Base-by-base conservation (phyloP, 2,797 vertebrate species). In the Neosilurus hyrtlii region DNA sequence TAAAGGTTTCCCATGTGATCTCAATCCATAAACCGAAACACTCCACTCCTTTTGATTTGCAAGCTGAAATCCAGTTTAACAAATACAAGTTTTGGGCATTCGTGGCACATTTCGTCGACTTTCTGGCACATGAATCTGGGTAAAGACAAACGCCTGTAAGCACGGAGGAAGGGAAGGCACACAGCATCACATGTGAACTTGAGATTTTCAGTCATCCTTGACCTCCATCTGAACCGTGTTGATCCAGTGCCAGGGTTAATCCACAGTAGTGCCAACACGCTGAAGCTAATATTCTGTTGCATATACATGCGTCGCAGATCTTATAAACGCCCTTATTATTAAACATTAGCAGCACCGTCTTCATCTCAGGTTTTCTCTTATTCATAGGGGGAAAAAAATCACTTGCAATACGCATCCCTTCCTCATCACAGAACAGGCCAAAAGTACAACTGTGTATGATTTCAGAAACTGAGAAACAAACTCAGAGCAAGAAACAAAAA, bases 141-240 rank as follows among this genome's bases (percentile, higher is more conserved):
- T 30, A 30, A 30, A 30, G 2, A 30, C 30, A 30, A 30, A 30
- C 2, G 30, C 30, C 30, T 30, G 30, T 63, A 75, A 22, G 65
- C 18, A 24, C 11, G 30, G 30, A n/a, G 30, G 56, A 20, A 8
- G 4, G 7, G n/a, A 43, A 54, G 75, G 78, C 75, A 61, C 59
- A 37, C 30, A 61, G 73, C 30, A 35, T 51, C 12, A 72, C 16
- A 49, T 24, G 15, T 9, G 30, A 49, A 20, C 26, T 67, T 20
- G 12, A 43, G 43, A 4, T 22, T 22, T 52, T 0, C 14, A 24
- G 63, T 20, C 22, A 20, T 84, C 81, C 66, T 66, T 24, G 59
- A 75, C 82, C 83, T 87, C 82, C 65, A 52, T 79, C 43, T 85
- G 83, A 87, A 86, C 84, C 71, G 9, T n/a, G 83, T 82, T 68